These are phyloP conservation scores for Anas platyrhynchos DNA, from an alignment of 2,113 vertebrate genomes.

Conservation along the genomic window DNA sequence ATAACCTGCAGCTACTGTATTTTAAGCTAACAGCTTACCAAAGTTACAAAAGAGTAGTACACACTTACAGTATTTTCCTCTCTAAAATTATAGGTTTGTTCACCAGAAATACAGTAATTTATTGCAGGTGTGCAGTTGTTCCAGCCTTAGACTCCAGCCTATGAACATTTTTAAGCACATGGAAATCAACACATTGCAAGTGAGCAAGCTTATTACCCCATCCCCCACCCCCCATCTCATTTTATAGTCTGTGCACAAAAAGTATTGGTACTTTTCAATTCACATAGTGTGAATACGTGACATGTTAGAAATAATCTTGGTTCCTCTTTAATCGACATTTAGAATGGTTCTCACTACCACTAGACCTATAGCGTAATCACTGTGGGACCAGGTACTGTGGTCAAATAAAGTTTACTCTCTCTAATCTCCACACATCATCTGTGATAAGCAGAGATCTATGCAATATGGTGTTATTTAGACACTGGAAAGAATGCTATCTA, in stretches of 20 bases:
- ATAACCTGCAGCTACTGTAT: slow-evolving; percentile 11
- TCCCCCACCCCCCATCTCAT: slow-evolving; percentile 12
- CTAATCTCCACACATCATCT: background rate
- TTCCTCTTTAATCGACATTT: background rate
- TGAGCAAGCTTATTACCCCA: slow-evolving; percentile 53
- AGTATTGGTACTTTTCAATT: slow-evolving; percentile 79
- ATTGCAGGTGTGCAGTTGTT: slow-evolving; percentile 44
- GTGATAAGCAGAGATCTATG: background rate
- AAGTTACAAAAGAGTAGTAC: background rate
- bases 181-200: slow-evolving; percentile 59
- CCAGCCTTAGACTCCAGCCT: slow-evolving; percentile 62
- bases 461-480: background rate
- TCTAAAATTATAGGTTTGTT: background rate
- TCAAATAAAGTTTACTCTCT: background rate
- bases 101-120: slow-evolving; percentile 13
- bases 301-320: background rate
- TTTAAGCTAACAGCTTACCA: background rate
- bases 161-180: slow-evolving; percentile 78
- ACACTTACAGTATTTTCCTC: slow-evolving; percentile 15
- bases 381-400: background rate
- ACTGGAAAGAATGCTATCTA: background rate
- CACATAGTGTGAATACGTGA: background rate
- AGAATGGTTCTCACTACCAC: background rate
- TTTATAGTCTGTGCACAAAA: slow-evolving; percentile 66
- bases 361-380: background rate